A percentile compares a stretch with the other conserved stretches of the same genome.
Conservation (phyloP, 2,113 vertebrate genomes). For the Thamnaconus septentrionalis region DNA sequence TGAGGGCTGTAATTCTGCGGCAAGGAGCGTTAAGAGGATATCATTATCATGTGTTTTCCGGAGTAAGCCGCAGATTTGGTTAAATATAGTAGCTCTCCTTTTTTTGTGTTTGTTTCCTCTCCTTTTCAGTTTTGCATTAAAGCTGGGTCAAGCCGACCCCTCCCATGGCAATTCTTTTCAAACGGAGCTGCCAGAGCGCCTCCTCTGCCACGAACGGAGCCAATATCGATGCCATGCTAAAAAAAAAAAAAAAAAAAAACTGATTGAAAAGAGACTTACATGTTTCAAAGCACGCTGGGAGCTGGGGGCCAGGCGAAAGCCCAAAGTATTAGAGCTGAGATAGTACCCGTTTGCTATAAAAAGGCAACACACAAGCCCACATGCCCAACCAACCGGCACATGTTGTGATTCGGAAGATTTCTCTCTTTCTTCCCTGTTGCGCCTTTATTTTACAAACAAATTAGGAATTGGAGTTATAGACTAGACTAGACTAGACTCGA, state of each 20-base stretch:
- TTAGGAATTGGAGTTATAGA: not conserved
- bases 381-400: slow-evolving; percentile 41
- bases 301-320: slow-evolving; percentile 76
- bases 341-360: slow-evolving; percentile 71
- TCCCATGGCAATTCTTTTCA: slow-evolving; percentile 75
- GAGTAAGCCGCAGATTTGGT: slow-evolving; percentile 81
- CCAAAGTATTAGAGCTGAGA: slow-evolving; percentile 78
- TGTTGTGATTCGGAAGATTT: slow-evolving; percentile 36
- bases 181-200: slow-evolving; percentile 75
- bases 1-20: slow-evolving; percentile 72
- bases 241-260: slow-evolving; percentile 43
- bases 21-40: slow-evolving; percentile 78
- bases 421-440: slow-evolving; percentile 6
- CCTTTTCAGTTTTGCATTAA: slow-evolving; percentile 75
- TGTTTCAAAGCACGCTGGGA: slow-evolving; percentile 83
- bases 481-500: too few species aligned
- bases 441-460: not conserved
- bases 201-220: slow-evolving; percentile 74
- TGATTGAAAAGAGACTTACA: slow-evolving; percentile 82
- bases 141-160: slow-evolving; percentile 79
- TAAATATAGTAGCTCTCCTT: slow-evolving; percentile 73
- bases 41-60: slow-evolving; percentile 79
- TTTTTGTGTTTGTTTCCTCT: slow-evolving; percentile 54
- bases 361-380: slow-evolving; percentile 64
- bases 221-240: slow-evolving; percentile 79